These are phyloP conservation scores for human DNA, from an alignment of 2,113 vertebrate genomes.

Conservation along the genomic window GRCh38 chr1:244217001-244217500, in stretches of 20 bases:
- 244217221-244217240: neutral
- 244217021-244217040: neutral
- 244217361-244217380: neutral
- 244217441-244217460: rapidly evolving
- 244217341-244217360: neutral
- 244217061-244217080: neutral
- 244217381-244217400: too few relatives aligned
- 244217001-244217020: neutral
- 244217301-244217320: neutral
- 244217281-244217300: neutral
- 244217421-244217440: neutral
- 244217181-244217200: neutral
- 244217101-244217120: neutral
- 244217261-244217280: rapidly evolving
- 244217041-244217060: neutral
- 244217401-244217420: rapidly evolving
- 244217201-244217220: neutral
- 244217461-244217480: neutral
- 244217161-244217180: neutral
- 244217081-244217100: neutral
- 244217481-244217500: neutral
- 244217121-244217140: rapidly evolving
- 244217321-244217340: neutral
- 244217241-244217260: neutral
- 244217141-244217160: neutral